These are phyloP conservation scores for Antheraea yamamai DNA, from an alignment of 2,888 invertebrate species.

Conservation along the genomic window DNA sequence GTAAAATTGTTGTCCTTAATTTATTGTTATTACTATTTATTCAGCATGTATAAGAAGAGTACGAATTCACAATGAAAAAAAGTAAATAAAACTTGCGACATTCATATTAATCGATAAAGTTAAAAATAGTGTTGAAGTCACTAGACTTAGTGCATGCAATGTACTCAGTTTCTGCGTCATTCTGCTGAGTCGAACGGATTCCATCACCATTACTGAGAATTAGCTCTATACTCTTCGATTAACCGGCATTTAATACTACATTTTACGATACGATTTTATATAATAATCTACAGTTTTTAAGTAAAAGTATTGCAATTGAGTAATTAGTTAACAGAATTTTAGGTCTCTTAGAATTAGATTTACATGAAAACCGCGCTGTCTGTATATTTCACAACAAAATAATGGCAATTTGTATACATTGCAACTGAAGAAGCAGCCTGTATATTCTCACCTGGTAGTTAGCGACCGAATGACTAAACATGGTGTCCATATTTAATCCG, in stretches of 20 bases:
- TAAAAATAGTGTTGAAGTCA: constrained; percentile 28
- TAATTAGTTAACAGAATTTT: too few species aligned
- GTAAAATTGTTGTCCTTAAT: too few species aligned
- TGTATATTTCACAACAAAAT: neutral
- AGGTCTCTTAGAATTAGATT: too few species aligned
- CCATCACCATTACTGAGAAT: constrained; percentile 36
- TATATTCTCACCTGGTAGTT: constrained; percentile 53
- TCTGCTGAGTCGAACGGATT: constrained; percentile 28
- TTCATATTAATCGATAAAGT: constrained; percentile 22
- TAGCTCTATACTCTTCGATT: constrained; percentile 31
- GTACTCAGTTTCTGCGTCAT: constrained; percentile 38
- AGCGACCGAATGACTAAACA: constrained; percentile 61
- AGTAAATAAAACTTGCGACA: neutral
- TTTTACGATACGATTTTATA: neutral
- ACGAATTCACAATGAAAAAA: neutral
- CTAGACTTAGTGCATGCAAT: constrained; percentile 29
- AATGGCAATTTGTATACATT: neutral
- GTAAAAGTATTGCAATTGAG: too few species aligned
- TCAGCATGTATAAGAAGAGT: neutral
- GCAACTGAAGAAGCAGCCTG: constrained; percentile 23
- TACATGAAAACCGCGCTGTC: too few species aligned
- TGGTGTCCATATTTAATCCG: constrained; percentile 67
- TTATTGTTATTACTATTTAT: too few species aligned
- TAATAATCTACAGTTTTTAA: too few species aligned
- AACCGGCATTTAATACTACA: neutral